phyloP scores from a whole-genome alignment of 1,140 invertebrate species.

The Lasioglossum baleicum region DNA sequence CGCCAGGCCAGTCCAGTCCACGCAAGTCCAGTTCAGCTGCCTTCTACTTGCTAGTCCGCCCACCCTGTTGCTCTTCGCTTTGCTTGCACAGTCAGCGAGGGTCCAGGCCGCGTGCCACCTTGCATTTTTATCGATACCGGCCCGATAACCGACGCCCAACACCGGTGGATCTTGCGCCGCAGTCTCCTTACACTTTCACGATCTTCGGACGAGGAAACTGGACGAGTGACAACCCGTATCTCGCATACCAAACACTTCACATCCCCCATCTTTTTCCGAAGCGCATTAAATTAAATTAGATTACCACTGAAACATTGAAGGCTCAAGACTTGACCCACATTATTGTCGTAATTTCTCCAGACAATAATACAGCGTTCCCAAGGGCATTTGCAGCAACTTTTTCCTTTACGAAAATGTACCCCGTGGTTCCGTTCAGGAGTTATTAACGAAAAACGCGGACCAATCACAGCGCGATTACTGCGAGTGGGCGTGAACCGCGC shows the following conservation, averaged over 20 bases:
- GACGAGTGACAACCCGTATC: slow-evolving; percentile 13
- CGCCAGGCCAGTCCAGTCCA: slow-evolving; percentile 48
- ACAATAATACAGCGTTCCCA: too few species aligned
- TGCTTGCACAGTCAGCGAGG: slow-evolving; percentile 59
- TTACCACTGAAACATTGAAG: too few species aligned
- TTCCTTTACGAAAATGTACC: too few species aligned
- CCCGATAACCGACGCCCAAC: slow-evolving; percentile 50
- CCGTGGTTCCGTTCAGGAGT: too few species aligned
- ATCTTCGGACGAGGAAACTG: slow-evolving; percentile 54
- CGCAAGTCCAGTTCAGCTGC: slow-evolving; percentile 52
- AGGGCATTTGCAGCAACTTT: too few species aligned
- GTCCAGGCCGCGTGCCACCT: slow-evolving; percentile 71
- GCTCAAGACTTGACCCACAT: too few species aligned
- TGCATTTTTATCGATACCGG: slow-evolving; percentile 69
- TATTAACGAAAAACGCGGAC: too few species aligned
- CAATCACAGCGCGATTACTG: too few species aligned
- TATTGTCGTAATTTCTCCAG: too few species aligned
- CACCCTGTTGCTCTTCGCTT: slow-evolving; percentile 57
- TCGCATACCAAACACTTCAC: slow-evolving; percentile 45
- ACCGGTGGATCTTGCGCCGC: slow-evolving; percentile 40
- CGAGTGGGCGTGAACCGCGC: too few species aligned
- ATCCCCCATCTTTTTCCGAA: too few species aligned
- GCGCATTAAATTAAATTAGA: too few species aligned
- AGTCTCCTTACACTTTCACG: slow-evolving; percentile 70
- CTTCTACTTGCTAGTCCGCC: slow-evolving; percentile 68